Evolutionary conservation across 2,797 vertebrate genomes (phyloP), one percentile per base, ranked within the genome.

Genomic region (Galaxias olidus): DNA sequence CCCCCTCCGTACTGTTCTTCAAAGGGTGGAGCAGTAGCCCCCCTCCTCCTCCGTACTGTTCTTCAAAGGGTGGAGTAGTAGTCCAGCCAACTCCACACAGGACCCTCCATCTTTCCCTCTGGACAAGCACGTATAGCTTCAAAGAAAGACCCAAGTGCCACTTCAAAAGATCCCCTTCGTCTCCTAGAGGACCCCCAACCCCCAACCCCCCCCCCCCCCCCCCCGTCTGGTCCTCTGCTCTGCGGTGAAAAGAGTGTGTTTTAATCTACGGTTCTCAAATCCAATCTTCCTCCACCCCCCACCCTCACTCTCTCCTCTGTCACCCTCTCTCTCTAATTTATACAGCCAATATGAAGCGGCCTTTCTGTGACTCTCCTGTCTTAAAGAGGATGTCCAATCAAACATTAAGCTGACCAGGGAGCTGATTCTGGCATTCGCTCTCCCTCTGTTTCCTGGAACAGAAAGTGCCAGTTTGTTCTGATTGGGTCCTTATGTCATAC

Each of bases 151-250:
- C 61, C 72, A 59, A 77, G 61, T 65, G 75, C 57, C 61, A 65
- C 60, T 76, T 78, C 72, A 79, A 72, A n/a, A 78, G 73, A 60
- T 70, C 15, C 66, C 66, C 71, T 70, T 80, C 71, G 68, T 76
- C 68, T 72, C 61, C 61, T 51, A 43, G 41, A 58, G 51, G 47
- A 65, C 6, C 30, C 30, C 30, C 2, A 2, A 3, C 30, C 6
- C 30, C 6, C 30, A 2, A 2, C 30, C 2, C 30, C 6, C 30
- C 6, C 30, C 6, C 30, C 30, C 30, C 2, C 30, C 6, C 30
- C 6, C 30, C 6, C 30, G 6, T 6, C 30, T 6, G 30, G 3
- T 30, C 30, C 30, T 30, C 30, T 30, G 30, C 30, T 30, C 2
- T n/a, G 30, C 30, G 3, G 30, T 30, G 2, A 30, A 30, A 30